A percentile compares a stretch with the other conserved stretches of the same genome.
Evolutionary conservation across 2,113 vertebrate genomes (phyloP).

Genomic region (Corydoras sp.): DNA sequence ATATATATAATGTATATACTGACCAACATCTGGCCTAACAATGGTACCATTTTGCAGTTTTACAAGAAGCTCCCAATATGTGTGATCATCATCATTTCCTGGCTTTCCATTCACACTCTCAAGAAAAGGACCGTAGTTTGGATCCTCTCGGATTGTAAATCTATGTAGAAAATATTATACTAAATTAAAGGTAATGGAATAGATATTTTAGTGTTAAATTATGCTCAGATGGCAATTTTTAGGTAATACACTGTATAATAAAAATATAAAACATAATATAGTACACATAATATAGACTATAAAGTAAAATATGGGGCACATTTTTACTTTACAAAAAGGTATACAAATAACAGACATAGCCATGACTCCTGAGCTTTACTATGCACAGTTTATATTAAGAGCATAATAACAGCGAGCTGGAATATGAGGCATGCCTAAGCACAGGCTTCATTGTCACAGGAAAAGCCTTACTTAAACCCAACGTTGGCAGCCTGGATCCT

Average conservation of each 20-base stretch:
- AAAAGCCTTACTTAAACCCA: slow-evolving; percentile 12
- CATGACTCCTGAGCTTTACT: no score
- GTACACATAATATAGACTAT: no score
- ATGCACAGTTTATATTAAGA: no score
- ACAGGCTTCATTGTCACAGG: no score
- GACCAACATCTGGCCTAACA: slow-evolving; percentile 38
- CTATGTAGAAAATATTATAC: not conserved
- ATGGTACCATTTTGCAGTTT: slow-evolving; percentile 9
- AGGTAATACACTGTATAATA: no score
- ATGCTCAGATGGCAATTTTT: no score
- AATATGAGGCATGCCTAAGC: no score
- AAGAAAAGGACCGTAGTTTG: slow-evolving; percentile 40
- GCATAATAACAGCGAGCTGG: no score
- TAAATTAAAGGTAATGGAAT: not conserved
- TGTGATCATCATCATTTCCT: not conserved
- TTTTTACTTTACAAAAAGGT: no score
- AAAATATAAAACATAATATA: no score
- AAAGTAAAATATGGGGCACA: no score
- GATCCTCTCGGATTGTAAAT: slow-evolving; percentile 14
- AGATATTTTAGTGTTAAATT: not conserved
- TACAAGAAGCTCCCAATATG: slow-evolving; percentile 43
- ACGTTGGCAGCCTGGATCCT: not conserved
- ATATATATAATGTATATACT: slow-evolving; percentile 27
- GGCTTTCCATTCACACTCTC: slow-evolving; percentile 40
- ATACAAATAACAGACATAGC: no score